Percentiles rank a stretch among this genome's conserved stretches.
Conservation (phyloP, 2,888 invertebrate genomes). For the Andrena trimmerana region DNA sequence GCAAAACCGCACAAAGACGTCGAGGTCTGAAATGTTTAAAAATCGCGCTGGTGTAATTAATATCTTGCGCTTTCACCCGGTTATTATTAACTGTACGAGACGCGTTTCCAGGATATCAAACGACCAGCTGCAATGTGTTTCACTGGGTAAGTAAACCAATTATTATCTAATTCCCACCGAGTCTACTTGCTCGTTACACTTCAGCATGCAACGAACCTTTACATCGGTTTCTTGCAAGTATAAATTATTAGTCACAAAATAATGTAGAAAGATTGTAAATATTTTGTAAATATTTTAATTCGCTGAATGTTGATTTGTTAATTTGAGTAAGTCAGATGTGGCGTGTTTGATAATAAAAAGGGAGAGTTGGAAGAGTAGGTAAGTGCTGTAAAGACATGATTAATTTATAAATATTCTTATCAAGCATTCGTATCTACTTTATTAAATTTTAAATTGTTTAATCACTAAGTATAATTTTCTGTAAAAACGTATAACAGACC, state of each 20-base stretch:
- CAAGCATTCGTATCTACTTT: too few relatives aligned
- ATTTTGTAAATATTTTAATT: too few relatives aligned
- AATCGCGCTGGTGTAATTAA: conserved; percentile 60
- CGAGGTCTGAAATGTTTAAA: conserved; percentile 33
- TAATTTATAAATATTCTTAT: too few relatives aligned
- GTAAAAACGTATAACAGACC: not conserved
- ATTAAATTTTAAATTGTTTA: not conserved
- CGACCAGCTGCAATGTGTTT: conserved; percentile 54
- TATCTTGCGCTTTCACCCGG: conserved; percentile 64
- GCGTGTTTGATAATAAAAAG: too few relatives aligned
- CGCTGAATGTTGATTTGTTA: too few relatives aligned
- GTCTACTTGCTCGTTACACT: not conserved
- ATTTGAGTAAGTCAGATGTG: too few relatives aligned
- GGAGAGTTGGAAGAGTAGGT: too few relatives aligned
- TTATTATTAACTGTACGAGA: conserved; percentile 51
- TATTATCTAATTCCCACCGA: conserved; percentile 34
- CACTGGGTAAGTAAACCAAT: conserved; percentile 50
- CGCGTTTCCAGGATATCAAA: conserved; percentile 51
- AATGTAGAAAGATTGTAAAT: too few relatives aligned
- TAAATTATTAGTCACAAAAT: not conserved
- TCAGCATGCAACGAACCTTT: not conserved
- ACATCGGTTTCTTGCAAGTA: conserved; percentile 11
- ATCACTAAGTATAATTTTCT: not conserved
- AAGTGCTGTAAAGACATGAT: too few relatives aligned
- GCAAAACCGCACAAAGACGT: conserved; percentile 37